Percentiles rank a stretch among this genome's conserved stretches.
Conservation (phyloP, 1,140 invertebrate genomes). For the Drosophila sucinea region DNA sequence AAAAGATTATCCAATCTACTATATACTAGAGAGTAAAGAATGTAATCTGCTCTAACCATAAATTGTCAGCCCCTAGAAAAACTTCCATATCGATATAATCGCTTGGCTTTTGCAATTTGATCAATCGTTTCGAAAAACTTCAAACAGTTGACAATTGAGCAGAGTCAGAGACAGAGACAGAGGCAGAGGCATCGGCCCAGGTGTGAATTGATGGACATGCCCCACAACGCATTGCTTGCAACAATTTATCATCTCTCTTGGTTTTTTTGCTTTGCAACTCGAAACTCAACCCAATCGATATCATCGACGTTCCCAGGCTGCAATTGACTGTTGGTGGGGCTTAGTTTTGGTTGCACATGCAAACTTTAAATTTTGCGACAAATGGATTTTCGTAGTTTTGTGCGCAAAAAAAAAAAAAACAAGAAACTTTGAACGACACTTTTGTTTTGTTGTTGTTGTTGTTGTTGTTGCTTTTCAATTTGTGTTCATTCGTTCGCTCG, state of each 20-base stretch:
- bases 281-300: slow-evolving; percentile 37
- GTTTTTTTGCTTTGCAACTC: slow-evolving; percentile 8
- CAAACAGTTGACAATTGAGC: slow-evolving; percentile 46
- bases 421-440: slow-evolving; percentile 54
- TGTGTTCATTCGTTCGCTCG: slow-evolving; percentile 32
- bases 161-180: not conserved
- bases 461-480: slow-evolving; percentile 36
- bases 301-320: slow-evolving; percentile 23
- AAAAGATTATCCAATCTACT: no score
- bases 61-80: not conserved
- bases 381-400: slow-evolving; percentile 72
- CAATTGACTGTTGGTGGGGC: slow-evolving; percentile 48
- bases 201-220: slow-evolving; percentile 55
- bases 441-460: slow-evolving; percentile 22
- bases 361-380: slow-evolving; percentile 67
- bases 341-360: slow-evolving; percentile 47
- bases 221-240: slow-evolving; percentile 30
- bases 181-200: slow-evolving; percentile 22
- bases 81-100: not conserved
- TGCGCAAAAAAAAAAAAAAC: slow-evolving; percentile 28
- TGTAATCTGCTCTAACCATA: not conserved
- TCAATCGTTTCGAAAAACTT: slow-evolving; percentile 54
- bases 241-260: slow-evolving; percentile 70
- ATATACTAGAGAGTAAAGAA: no score
- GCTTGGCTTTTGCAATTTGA: slow-evolving; percentile 27